Evolutionary conservation across 2,797 vertebrate genomes (phyloP).

Genomic region (Arremon aurantiirostris): DNA sequence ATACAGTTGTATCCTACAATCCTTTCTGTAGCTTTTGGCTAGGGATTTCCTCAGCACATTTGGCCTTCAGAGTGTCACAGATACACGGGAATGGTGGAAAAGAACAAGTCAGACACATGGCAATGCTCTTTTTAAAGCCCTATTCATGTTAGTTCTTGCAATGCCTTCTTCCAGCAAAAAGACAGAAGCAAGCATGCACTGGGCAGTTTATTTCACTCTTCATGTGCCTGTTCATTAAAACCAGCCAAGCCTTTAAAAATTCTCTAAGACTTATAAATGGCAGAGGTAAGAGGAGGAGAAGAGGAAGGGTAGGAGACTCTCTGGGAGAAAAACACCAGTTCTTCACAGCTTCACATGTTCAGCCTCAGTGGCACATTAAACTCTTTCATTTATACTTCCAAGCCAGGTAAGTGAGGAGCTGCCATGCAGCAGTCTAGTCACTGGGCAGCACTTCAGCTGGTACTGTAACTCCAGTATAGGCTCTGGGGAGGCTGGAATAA

Average conservation of each 20-base stretch:
- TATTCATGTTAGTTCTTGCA: background rate
- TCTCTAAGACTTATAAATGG: background rate
- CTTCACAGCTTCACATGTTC: background rate
- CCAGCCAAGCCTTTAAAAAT: conserved; percentile 14
- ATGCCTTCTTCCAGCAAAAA: background rate
- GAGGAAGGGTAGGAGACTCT: background rate
- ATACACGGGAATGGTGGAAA: background rate
- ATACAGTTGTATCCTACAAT: too few species aligned
- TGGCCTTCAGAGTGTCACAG: background rate
- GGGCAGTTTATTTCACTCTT: background rate
- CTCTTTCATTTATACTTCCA: background rate
- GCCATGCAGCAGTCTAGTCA: background rate
- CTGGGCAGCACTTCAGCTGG: background rate
- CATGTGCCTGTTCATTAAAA: conserved; percentile 4
- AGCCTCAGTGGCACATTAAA: background rate
- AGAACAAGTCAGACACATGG: background rate
- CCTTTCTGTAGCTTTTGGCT: background rate
- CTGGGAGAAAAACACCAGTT: background rate
- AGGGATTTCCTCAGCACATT: background rate
- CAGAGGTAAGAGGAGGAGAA: background rate
- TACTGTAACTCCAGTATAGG: fast-evolving
- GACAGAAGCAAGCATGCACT: background rate
- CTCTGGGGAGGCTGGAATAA: background rate
- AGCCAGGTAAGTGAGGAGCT: background rate
- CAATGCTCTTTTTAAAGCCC: background rate